phyloP scores from a whole-genome alignment of 2,888 invertebrate genomes.

The Acanthococcus lagerstroemiae region DNA sequence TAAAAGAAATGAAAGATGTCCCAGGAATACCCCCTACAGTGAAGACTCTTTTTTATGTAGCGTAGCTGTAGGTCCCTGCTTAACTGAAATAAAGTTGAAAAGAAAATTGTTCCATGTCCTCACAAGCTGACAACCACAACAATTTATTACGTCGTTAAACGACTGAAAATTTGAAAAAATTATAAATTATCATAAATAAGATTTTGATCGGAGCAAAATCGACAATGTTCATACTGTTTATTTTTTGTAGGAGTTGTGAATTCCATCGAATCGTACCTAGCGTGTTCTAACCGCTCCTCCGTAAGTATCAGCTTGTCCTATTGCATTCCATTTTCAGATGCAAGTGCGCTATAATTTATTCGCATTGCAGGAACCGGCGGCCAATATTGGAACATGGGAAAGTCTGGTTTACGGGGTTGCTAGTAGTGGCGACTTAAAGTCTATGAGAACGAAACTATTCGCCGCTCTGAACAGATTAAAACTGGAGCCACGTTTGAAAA shows the following conservation, averaged over 20 bases:
- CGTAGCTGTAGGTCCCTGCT: no score
- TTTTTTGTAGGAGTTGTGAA: not conserved
- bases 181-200: no score
- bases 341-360: not conserved
- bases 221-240: not conserved
- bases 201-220: no score
- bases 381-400: slow-evolving; percentile 28
- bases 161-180: no score
- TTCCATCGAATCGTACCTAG: not conserved
- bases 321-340: not conserved
- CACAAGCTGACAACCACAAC: no score
- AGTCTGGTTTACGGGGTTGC: slow-evolving; percentile 52
- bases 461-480: slow-evolving; percentile 54
- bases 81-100: no score
- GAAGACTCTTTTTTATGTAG: no score
- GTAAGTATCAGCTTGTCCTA: not conserved
- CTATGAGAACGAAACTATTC: slow-evolving; percentile 57
- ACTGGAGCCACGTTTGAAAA: slow-evolving; percentile 47
- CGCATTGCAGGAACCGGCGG: not conserved
- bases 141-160: no score
- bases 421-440: slow-evolving; percentile 51
- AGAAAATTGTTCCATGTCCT: no score
- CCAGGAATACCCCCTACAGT: no score
- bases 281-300: not conserved
- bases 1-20: no score